Evolutionary conservation across 2,797 vertebrate genomes (phyloP).

Genomic region (Halcyon badia): DNA sequence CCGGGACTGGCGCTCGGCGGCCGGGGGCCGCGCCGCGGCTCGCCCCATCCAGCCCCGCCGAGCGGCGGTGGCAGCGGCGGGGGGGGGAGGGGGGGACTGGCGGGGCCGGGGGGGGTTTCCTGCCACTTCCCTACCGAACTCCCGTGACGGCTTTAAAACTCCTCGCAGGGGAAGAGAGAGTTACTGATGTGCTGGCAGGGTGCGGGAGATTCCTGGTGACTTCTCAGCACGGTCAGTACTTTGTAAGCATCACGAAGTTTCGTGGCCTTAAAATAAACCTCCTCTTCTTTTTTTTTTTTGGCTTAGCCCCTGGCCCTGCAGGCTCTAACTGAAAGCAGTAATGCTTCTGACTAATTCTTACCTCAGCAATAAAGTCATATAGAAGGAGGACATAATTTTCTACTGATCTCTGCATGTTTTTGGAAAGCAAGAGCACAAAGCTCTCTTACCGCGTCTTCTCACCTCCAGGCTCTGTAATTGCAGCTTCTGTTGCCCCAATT

Average conservation of each 20-base stretch:
- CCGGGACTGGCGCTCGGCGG: neutral
- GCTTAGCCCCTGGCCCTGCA: neutral
- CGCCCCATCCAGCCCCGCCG: neutral
- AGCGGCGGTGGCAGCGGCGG: neutral
- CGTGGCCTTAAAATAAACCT: neutral
- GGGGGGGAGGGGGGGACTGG: neutral
- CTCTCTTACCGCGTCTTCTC: neutral
- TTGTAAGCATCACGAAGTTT: neutral
- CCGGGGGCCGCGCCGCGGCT: neutral
- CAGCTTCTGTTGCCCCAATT: constrained; percentile 28
- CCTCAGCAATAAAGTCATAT: neutral
- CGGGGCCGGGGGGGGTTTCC: neutral
- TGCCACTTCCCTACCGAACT: accelerated
- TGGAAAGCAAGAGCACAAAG: neutral
- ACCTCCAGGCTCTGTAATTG: neutral
- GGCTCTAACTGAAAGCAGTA: neutral
- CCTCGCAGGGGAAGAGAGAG: neutral
- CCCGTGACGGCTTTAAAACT: accelerated
- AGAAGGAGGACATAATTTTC: neutral
- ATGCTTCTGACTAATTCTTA: neutral
- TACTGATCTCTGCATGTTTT: neutral
- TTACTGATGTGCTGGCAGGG: neutral
- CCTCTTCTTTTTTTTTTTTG: too few species aligned
- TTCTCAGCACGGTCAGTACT: neutral
- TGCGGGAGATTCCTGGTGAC: neutral